phyloP scores from a whole-genome alignment of 2,888 invertebrate genomes.

The Dolomedes plantarius region DNA sequence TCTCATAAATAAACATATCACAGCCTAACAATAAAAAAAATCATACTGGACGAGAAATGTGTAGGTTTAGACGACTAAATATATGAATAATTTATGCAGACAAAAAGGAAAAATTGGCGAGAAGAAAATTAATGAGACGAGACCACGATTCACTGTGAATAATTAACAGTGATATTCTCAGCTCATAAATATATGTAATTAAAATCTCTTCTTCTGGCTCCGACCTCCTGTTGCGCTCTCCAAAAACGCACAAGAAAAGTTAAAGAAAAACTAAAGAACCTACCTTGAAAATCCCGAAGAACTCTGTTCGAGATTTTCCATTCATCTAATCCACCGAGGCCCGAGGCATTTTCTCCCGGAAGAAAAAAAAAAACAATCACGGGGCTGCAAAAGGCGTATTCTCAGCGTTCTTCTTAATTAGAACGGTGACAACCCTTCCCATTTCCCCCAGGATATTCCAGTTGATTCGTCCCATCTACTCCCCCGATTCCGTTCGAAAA shows the following conservation, averaged over 20 bases:
- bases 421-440: constrained; percentile 14
- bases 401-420: constrained; percentile 6
- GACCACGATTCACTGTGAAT: not conserved
- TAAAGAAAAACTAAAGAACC: not conserved
- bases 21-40: too few relatives aligned
- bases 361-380: constrained; percentile 12
- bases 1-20: too few relatives aligned
- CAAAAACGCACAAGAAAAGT: not conserved
- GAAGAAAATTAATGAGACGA: not conserved
- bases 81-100: too few relatives aligned
- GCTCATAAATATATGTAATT: constrained; percentile 9
- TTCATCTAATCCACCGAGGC: not conserved
- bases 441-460: not conserved
- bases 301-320: not conserved
- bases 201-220: not conserved
- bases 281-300: not conserved
- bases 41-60: too few relatives aligned
- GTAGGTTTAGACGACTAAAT: too few relatives aligned
- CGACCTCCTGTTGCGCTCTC: not conserved
- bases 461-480: not conserved
- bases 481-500: not conserved
- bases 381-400: not conserved
- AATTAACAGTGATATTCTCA: not conserved
- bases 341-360: not conserved
- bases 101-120: not conserved